phyloP scores from a whole-genome alignment of 2,888 invertebrate species.

The Tachina grossa region DNA sequence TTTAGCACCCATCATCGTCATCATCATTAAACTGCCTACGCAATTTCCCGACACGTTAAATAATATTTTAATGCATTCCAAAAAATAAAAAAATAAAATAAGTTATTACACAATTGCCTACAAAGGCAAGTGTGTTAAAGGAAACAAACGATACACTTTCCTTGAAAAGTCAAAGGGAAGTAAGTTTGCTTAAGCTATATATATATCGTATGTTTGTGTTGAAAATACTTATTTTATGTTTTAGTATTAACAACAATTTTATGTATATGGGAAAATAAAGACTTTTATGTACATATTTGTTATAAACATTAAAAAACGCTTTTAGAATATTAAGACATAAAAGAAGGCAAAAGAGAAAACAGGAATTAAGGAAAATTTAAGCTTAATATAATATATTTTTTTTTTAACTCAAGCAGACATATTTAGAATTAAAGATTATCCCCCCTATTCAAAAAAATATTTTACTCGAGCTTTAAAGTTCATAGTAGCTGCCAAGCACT shows the following conservation, averaged over 20 bases:
- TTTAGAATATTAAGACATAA: constrained; percentile 65
- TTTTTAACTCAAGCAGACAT: no score
- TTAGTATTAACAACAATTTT: constrained; percentile 48
- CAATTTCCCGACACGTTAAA: constrained; percentile 14
- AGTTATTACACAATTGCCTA: neutral
- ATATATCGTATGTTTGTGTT: neutral
- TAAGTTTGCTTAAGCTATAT: neutral
- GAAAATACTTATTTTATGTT: constrained; percentile 27
- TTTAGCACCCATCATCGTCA: constrained; percentile 54
- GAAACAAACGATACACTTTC: neutral
- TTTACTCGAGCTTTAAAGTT: no score
- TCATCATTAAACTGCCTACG: constrained; percentile 26
- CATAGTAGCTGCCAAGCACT: no score
- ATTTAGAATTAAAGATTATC: no score
- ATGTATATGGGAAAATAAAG: constrained; percentile 20
- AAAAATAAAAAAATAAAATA: constrained; percentile 22
- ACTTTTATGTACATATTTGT: neutral
- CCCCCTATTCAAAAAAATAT: no score
- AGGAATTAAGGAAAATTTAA: neutral
- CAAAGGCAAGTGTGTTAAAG: neutral
- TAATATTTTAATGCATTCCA: constrained; percentile 40
- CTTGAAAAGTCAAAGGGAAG: neutral
- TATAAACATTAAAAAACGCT: constrained; percentile 49
- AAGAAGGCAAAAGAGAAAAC: neutral
- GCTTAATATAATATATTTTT: neutral